Evolutionary conservation across 2,888 invertebrate species (phyloP), one percentile per base, ranked within the genome.

Genomic region (Drosophila setosimentum): DNA sequence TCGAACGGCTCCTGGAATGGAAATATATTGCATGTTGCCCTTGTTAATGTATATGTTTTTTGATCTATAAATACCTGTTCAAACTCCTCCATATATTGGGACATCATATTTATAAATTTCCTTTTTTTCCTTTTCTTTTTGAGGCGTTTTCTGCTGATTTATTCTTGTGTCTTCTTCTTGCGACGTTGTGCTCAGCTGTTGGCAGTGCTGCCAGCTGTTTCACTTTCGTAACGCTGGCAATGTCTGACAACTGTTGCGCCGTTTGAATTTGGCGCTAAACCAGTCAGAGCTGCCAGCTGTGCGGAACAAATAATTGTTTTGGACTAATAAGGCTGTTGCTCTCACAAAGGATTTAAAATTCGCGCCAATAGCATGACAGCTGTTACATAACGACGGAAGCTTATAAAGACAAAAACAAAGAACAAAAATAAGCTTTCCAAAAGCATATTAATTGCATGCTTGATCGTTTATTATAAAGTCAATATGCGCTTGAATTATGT

Each of bases 1-100:
- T 99, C 98, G 92, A 99, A 99, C 0, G 99, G 98, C 91, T 99
- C 99, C 98, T 99, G 50, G 21, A 30, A 3, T 4, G 4, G 13
- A 64, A 73, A 37, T 27, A 32, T 30, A 4, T 6, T 16, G 0
- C 7, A 37, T 55, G 7, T 7, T 16, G 0, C 21, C 1, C 3
- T 16, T 27, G 10, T 18, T 40, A 11, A 27, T 6, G 8, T 2
- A 10, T 85, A 16, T 91, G 7, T 0, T 3, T 27, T 8, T 2
- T 8, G 10, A 0, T 10, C 2, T 18, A 0, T 18, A 21, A 21
- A 11, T 93, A 97, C 97, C 94, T 97, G 97, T 91, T 97, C 97
- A 66, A 97, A 94, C 91, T 97, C 97, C 93, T 97, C 97, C 94
- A 97, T 95, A 91, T 97, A 97, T 76, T 97, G 97, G 94, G 97